Conservation (phyloP, 2,888 invertebrate species). For the Graphium colonna region DNA sequence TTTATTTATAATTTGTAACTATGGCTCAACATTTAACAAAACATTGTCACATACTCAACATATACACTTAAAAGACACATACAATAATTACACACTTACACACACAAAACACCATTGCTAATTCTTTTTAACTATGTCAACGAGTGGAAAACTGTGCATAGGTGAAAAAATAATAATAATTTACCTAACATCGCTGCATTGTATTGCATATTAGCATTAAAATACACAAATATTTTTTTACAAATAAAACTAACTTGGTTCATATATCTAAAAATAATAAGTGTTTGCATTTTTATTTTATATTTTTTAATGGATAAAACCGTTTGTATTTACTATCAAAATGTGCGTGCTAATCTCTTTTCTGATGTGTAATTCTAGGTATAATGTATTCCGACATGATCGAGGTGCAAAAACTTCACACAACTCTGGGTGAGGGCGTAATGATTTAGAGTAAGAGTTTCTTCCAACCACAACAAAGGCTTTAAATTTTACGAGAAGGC, state of each 20-base stretch:
- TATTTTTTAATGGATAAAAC: not conserved
- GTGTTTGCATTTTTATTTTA: too few relatives aligned
- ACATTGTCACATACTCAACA: not conserved
- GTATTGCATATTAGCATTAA: too few relatives aligned
- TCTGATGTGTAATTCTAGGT: not conserved
- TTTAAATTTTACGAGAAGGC: too few relatives aligned
- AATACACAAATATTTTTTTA: too few relatives aligned
- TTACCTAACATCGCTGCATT: too few relatives aligned
- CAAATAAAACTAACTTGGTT: too few relatives aligned
- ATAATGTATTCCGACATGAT: not conserved
- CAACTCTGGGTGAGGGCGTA: not conserved
- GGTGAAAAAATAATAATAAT: too few relatives aligned
- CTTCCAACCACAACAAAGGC: not conserved
- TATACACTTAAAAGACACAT: not conserved
- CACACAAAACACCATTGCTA: too few relatives aligned
- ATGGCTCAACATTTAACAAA: not conserved
- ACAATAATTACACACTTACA: not conserved
- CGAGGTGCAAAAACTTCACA: not conserved
- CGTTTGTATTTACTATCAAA: conserved; percentile 1
- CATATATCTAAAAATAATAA: too few relatives aligned
- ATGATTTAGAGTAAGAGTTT: not conserved
- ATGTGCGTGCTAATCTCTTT: not conserved
- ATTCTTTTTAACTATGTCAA: too few relatives aligned
- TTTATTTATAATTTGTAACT: not conserved
- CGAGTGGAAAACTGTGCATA: too few relatives aligned